These are phyloP conservation scores for Apis cerana DNA, from an alignment of 1,140 invertebrate genomes.

Conservation along the genomic window DNA sequence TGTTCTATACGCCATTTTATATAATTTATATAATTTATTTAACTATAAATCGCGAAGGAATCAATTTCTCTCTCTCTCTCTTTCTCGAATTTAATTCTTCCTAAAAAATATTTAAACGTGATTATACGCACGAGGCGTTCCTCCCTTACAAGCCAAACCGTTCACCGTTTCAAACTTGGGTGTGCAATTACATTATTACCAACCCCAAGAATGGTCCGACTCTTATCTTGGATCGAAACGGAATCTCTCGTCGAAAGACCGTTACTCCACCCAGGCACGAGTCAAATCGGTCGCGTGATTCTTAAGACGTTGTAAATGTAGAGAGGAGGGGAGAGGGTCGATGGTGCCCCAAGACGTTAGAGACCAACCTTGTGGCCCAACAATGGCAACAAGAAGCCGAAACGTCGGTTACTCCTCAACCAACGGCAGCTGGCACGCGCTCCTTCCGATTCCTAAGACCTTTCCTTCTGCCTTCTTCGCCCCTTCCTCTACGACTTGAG, in stretches of 20 bases:
- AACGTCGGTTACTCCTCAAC: conserved; percentile 80
- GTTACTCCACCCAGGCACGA: conserved; percentile 72
- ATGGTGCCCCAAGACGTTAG: conserved; percentile 74
- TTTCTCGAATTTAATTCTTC: not conserved
- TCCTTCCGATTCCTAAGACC: conserved; percentile 67
- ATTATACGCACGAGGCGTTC: not conserved
- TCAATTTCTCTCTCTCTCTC: no score
- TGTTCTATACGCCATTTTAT: no score
- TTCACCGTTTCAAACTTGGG: no score
- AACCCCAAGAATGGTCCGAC: not conserved
- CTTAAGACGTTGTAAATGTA: conserved; percentile 75
- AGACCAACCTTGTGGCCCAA: conserved; percentile 58
- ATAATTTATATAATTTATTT: no score
- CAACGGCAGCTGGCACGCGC: conserved; percentile 80
- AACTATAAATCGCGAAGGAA: no score
- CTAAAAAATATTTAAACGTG: not conserved
- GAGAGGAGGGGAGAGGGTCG: conserved; percentile 45
- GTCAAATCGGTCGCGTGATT: conserved; percentile 65
- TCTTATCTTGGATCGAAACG: conserved; percentile 21
- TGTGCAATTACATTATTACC: conserved; percentile 19
- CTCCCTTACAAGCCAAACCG: not conserved
- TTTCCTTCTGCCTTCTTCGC: conserved; percentile 56
- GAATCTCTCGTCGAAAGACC: conserved; percentile 43
- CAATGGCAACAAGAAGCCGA: conserved; percentile 79
- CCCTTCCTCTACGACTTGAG: conserved; percentile 54